A percentile compares a stretch with the other conserved stretches of the same genome.
phyloP scores from a whole-genome alignment of 2,113 vertebrate genomes.

The Corythaeola cristata region DNA sequence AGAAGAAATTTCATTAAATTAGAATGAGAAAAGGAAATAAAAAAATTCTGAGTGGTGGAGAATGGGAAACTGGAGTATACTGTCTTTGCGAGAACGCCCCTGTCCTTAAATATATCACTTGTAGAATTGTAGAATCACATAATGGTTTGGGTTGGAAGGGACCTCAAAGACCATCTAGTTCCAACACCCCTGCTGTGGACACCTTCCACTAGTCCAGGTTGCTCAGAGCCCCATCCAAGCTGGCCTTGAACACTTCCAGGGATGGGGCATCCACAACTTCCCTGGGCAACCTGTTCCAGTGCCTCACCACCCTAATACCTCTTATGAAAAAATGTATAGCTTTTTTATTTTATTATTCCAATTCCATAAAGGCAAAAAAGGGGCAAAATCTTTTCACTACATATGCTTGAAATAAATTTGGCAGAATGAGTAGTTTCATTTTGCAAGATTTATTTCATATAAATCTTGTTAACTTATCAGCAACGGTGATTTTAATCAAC shows the following conservation, averaged over 20 bases:
- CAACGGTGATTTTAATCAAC: background rate
- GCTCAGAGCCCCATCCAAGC: too few species aligned
- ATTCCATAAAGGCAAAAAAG: background rate
- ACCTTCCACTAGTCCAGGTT: too few species aligned
- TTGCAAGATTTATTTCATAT: background rate
- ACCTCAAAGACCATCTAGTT: too few species aligned
- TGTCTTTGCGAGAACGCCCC: background rate
- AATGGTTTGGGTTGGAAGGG: too few species aligned
- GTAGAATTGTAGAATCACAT: too few species aligned
- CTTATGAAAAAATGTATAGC: background rate
- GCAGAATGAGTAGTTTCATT: background rate
- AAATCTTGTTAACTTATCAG: background rate
- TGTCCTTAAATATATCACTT: background rate
- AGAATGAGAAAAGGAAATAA: background rate
- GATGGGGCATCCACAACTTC: too few species aligned
- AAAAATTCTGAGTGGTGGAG: background rate
- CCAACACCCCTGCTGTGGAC: too few species aligned
- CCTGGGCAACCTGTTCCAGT: too few species aligned
- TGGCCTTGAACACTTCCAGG: too few species aligned
- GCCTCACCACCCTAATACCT: background rate
- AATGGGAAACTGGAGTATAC: background rate
- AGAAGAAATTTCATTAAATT: background rate
- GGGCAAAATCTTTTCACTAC: fast-evolving
- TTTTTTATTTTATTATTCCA: background rate
- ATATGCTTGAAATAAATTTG: background rate